Evolutionary conservation across 1,140 invertebrate genomes (phyloP).

Genomic region (Drosophila micromelanica): DNA sequence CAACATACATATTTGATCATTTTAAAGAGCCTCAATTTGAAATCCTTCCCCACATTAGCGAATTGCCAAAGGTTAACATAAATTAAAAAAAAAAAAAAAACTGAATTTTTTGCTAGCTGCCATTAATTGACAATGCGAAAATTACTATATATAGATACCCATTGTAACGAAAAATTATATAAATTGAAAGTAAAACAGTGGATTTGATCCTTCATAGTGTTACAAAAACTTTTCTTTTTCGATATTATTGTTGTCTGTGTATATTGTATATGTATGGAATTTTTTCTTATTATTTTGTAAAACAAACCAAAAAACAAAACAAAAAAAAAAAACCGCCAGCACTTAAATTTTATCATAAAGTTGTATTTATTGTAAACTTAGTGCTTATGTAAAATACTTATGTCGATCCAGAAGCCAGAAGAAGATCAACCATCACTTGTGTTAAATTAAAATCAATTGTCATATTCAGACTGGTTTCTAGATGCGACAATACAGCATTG

Average conservation of each 20-base stretch:
- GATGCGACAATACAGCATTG: conserved; percentile 16
- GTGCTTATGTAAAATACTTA: conserved; percentile 34
- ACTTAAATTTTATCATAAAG: conserved; percentile 28
- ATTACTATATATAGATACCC: conserved; percentile 52
- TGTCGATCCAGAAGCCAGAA: conserved; percentile 14
- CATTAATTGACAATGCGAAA: conserved; percentile 9
- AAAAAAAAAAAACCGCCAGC: conserved; percentile 21
- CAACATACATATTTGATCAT: conserved; percentile 9
- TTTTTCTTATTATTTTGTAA: conserved; percentile 12
- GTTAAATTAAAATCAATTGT: too few species aligned
- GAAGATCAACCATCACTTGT: not conserved
- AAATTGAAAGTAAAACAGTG: conserved; percentile 84
- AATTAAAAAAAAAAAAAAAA: conserved; percentile 1
- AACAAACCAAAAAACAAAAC: conserved; percentile 1
- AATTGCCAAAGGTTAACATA: conserved; percentile 47
- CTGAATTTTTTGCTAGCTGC: conserved; percentile 52
- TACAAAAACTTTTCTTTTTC: conserved; percentile 71
- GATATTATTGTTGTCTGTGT: conserved; percentile 71
- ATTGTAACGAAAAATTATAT: conserved; percentile 75
- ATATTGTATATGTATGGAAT: conserved; percentile 70
- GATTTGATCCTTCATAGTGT: conserved; percentile 84
- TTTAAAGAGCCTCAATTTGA: conserved; percentile 5
- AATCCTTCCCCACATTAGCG: conserved; percentile 31
- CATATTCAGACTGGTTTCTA: not conserved
- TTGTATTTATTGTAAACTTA: conserved; percentile 37